These are phyloP conservation scores for Sylvietta virens DNA, from an alignment of 2,113 vertebrate species.

Conservation along the genomic window DNA sequence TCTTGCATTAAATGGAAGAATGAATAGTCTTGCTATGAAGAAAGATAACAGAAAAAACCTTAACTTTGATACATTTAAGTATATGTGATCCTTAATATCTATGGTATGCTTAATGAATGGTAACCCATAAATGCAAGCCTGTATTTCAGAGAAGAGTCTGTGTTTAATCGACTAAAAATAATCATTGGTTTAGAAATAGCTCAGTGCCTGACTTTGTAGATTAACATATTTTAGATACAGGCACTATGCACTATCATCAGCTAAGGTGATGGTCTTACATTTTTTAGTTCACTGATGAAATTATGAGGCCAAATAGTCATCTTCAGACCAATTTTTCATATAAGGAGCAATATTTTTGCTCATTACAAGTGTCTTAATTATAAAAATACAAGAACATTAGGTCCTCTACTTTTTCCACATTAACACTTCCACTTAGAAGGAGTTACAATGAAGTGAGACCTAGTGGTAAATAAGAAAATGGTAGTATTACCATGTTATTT, in stretches of 20 bases:
- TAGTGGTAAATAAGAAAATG: background rate
- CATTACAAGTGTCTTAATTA: background rate
- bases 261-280: background rate
- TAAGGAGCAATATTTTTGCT: background rate
- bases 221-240: background rate
- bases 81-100: background rate
- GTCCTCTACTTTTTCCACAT: background rate
- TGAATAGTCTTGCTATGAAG: background rate
- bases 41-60: background rate
- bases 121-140: background rate
- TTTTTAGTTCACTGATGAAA: background rate
- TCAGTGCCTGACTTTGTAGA: background rate
- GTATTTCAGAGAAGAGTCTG: background rate
- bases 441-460: background rate
- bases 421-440: background rate
- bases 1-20: background rate
- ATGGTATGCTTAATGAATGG: background rate
- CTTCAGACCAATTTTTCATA: background rate
- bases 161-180: background rate
- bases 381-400: background rate
- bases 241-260: rapidly evolving
- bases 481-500: background rate
- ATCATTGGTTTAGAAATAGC: background rate
- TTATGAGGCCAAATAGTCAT: background rate
- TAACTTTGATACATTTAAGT: background rate